phyloP scores from a whole-genome alignment of 1,140 invertebrate genomes.

The Chironomus tepperi region DNA sequence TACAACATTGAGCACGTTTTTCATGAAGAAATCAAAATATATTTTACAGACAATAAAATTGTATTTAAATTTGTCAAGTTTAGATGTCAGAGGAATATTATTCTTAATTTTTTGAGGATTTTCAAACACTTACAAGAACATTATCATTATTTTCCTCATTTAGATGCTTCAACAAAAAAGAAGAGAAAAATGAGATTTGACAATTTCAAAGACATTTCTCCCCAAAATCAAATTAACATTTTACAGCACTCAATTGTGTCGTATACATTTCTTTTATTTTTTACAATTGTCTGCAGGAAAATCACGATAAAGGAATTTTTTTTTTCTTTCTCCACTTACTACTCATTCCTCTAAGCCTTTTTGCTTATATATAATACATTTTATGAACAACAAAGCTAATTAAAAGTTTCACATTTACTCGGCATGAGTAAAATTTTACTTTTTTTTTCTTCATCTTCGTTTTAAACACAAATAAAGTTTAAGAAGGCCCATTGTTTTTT shows the following conservation, averaged over 20 bases:
- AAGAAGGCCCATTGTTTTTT: neutral
- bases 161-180: neutral
- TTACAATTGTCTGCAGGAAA: neutral
- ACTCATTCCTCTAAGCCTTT: neutral
- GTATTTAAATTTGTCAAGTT: too few species aligned
- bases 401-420: neutral
- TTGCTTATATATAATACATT: neutral
- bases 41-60: too few species aligned
- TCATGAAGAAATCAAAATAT: too few species aligned
- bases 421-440: neutral
- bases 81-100: too few species aligned
- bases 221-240: slow-evolving; percentile 14
- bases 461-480: neutral
- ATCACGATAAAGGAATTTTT: neutral
- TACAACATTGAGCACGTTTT: too few species aligned
- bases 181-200: neutral
- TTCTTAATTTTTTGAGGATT: too few species aligned
- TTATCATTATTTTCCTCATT: neutral
- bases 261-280: neutral
- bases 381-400: slow-evolving; percentile 14
- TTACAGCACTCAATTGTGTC: slow-evolving; percentile 12
- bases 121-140: neutral
- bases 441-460: neutral
- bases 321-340: neutral
- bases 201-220: neutral